phyloP scores from a whole-genome alignment of 2,113 vertebrate genomes.

The Anguilla rostrata region DNA sequence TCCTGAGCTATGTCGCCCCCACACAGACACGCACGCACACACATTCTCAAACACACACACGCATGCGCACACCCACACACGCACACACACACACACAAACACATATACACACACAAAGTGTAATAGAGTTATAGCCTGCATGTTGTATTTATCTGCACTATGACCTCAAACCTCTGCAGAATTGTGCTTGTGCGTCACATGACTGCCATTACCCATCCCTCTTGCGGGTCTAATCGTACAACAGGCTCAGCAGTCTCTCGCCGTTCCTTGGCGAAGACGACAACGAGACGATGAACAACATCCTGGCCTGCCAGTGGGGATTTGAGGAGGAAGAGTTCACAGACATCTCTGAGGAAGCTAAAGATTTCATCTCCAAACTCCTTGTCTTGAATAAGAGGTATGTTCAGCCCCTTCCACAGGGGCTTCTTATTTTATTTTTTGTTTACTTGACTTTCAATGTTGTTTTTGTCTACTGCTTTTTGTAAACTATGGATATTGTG shows the following conservation, averaged over 20 bases:
- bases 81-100: no score
- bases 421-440: background rate
- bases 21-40: background rate
- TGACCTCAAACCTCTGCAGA: background rate
- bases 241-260: slow-evolving; percentile 88
- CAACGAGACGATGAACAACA: slow-evolving; percentile 90
- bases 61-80: no score
- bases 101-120: no score
- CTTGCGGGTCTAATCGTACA: no score
- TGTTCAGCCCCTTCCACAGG: no score
- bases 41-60: no score
- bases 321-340: slow-evolving; percentile 89
- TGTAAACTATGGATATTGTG: no score
- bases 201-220: background rate
- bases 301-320: slow-evolving; percentile 86
- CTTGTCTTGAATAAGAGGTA: slow-evolving; percentile 91
- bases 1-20: background rate
- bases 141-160: background rate
- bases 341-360: slow-evolving; percentile 82
- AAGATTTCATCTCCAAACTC: slow-evolving; percentile 92
- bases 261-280: slow-evolving; percentile 95
- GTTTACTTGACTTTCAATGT: background rate
- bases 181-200: background rate
- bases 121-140: no score
- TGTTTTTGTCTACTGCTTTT: no score